Percentiles rank a stretch among this genome's conserved stretches.
Conservation (phyloP, 2,797 vertebrate genomes). For the Microchirus variegatus region DNA sequence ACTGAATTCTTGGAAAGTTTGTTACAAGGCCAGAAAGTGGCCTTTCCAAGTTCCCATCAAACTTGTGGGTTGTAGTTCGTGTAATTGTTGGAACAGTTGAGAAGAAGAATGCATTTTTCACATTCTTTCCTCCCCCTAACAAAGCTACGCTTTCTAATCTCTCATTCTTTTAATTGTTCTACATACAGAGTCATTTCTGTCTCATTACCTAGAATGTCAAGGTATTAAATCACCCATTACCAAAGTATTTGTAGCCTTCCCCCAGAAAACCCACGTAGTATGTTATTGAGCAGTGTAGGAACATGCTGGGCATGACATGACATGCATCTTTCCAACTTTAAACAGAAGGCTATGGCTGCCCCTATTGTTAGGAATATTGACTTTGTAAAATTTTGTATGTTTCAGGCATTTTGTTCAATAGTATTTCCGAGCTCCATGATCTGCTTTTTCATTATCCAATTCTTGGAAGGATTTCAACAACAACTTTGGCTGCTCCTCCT, state of each 20-base stretch:
- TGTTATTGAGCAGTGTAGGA: too few relatives aligned
- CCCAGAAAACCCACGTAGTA: not conserved
- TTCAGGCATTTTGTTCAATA: not conserved
- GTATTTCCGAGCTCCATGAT: not conserved
- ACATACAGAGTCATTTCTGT: not conserved
- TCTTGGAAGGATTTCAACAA: too few relatives aligned
- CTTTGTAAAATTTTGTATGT: not conserved
- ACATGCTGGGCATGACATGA: not conserved
- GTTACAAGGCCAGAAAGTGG: not conserved
- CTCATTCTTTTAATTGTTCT: not conserved
- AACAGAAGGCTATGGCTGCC: not conserved
- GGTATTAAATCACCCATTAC: not conserved
- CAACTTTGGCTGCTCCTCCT: too few relatives aligned
- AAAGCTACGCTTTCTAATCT: not conserved
- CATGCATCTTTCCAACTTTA: not conserved
- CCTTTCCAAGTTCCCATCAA: not conserved
- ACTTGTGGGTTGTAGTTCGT: not conserved
- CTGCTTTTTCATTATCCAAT: not conserved
- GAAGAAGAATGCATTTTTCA: not conserved
- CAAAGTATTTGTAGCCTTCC: not conserved
- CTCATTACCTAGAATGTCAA: constrained; percentile 3
- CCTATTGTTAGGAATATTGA: not conserved
- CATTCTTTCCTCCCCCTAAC: not conserved
- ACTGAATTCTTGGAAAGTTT: not conserved
- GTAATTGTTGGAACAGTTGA: not conserved